Conservation (phyloP, 2,113 vertebrate species). For the Upupa epops region DNA sequence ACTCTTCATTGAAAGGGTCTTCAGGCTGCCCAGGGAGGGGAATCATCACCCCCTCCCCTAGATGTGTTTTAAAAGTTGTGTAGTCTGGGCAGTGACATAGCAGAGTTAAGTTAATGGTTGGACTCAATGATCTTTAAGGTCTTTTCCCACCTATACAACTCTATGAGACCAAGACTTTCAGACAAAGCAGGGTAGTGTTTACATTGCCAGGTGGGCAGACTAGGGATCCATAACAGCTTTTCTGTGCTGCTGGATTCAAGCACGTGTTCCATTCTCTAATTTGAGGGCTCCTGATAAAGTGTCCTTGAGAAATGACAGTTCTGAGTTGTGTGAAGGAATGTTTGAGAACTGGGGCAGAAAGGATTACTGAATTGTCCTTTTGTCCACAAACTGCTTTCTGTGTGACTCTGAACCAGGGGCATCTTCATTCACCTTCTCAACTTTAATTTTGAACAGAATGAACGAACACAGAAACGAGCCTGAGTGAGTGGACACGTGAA, state of each 20-base stretch:
- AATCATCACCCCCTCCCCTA: no score
- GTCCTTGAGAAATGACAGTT: not conserved
- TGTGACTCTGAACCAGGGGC: not conserved
- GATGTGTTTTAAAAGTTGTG: no score
- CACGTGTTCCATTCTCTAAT: not conserved
- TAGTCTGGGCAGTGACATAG: no score
- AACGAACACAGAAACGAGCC: constrained; percentile 42
- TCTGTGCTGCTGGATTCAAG: not conserved
- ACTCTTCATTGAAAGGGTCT: no score
- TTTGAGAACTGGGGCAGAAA: not conserved
- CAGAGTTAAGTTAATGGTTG: no score
- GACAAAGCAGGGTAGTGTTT: not conserved
- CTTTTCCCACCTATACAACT: no score
- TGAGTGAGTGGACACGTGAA: not conserved
- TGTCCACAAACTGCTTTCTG: not conserved
- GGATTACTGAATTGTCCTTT: not conserved
- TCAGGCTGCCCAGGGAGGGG: no score
- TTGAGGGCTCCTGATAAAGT: not conserved
- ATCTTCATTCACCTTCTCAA: not conserved
- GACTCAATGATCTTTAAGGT: no score
- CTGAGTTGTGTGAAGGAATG: not conserved
- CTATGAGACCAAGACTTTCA: not conserved
- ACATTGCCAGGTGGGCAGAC: not conserved
- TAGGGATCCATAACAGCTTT: not conserved
- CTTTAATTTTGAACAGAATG: constrained; percentile 47